Conservation (phyloP, 2,113 vertebrate species). For the Cariama cristata region DNA sequence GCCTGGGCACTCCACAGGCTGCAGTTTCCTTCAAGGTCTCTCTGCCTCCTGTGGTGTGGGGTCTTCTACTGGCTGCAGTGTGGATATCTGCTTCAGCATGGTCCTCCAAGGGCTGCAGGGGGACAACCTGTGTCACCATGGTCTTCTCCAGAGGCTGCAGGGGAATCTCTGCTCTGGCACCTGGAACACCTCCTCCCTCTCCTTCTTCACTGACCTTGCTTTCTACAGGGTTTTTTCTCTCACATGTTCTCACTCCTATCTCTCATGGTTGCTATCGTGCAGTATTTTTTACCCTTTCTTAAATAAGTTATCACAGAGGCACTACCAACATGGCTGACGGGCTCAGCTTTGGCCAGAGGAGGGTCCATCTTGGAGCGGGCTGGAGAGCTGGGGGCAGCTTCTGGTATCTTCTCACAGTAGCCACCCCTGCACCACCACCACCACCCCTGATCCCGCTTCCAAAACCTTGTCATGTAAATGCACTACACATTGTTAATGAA, state of each 20-base stretch:
- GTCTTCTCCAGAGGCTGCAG: not conserved
- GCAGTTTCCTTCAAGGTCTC: not conserved
- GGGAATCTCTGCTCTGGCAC: rapidly evolving
- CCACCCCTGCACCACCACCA: rapidly evolving
- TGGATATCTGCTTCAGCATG: not conserved
- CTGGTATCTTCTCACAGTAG: not conserved
- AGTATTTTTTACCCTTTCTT: not conserved
- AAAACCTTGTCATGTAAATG: not conserved
- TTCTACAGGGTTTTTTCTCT: not conserved
- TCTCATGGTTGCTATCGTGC: not conserved
- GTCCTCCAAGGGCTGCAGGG: not conserved
- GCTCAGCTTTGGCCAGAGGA: not conserved
- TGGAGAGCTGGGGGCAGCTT: not conserved
- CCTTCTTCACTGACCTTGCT: not conserved
- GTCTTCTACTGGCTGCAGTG: not conserved
- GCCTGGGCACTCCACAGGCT: rapidly evolving
- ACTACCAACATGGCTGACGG: no score
- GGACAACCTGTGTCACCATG: not conserved
- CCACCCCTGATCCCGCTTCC: rapidly evolving
- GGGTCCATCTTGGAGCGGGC: not conserved
- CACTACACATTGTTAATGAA: not conserved
- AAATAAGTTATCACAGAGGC: not conserved
- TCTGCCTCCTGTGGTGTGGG: not conserved
- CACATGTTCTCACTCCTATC: not conserved
- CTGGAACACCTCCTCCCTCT: not conserved